A percentile compares a stretch with the other conserved stretches of the same genome.
phyloP scores from a whole-genome alignment of 2,888 invertebrate species.

The Lysandra bellargus region DNA sequence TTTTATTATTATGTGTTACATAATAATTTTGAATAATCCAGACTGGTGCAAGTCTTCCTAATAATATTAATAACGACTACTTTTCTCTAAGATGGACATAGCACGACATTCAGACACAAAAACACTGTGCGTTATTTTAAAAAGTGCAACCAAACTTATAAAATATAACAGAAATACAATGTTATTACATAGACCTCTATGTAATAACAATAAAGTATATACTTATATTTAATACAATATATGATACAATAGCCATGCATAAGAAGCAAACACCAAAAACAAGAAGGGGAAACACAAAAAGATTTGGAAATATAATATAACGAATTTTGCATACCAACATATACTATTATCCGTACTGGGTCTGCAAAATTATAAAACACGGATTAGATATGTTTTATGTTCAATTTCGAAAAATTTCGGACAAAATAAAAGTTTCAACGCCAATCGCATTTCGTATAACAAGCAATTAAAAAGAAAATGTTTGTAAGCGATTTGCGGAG shows the following conservation, averaged over 20 bases:
- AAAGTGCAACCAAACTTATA: neutral
- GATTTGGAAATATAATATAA: slow-evolving; percentile 47
- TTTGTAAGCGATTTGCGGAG: neutral
- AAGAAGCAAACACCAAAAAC: neutral
- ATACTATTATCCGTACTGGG: slow-evolving; percentile 65
- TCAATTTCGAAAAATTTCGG: slow-evolving; percentile 39
- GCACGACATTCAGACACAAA: neutral
- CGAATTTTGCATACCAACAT: slow-evolving; percentile 73
- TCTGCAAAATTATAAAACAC: slow-evolving; percentile 61
- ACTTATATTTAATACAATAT: neutral
- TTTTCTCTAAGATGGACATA: neutral
- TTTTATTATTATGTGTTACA: too few species aligned
- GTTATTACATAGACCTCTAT: neutral
- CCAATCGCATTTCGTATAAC: neutral
- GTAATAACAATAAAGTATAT: neutral
- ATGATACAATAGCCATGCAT: slow-evolving; percentile 5
- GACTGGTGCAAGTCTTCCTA: too few species aligned
- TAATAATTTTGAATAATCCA: too few species aligned
- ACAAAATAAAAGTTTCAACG: neutral
- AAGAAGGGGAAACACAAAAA: neutral
- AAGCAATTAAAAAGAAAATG: neutral
- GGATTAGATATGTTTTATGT: neutral
- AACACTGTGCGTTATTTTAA: neutral
- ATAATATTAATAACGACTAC: too few species aligned
- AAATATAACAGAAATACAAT: neutral